These are phyloP conservation scores for Crocidura indochinensis DNA, from an alignment of 2,797 vertebrate species.

Conservation along the genomic window DNA sequence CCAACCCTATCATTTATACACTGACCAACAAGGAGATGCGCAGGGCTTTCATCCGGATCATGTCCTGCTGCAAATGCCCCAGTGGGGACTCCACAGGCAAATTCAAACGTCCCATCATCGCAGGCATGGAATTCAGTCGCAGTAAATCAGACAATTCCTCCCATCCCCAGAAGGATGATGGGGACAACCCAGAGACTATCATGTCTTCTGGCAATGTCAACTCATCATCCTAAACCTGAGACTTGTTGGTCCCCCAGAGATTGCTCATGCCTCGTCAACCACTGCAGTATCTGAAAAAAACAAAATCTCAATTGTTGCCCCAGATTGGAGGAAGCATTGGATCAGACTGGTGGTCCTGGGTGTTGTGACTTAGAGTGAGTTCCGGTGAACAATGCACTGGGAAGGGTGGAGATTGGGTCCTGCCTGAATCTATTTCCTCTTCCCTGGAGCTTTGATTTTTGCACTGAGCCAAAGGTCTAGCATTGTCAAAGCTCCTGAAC, in stretches of 20 bases:
- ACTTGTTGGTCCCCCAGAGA: slow-evolving; percentile 32
- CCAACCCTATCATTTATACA: slow-evolving; percentile 98
- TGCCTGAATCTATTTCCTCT: slow-evolving; percentile 83
- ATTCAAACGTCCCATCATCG: slow-evolving; percentile 94
- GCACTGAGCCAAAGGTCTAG: slow-evolving; percentile 89
- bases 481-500: slow-evolving; percentile 84
- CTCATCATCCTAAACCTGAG: slow-evolving; percentile 91
- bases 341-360: neutral
- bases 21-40: slow-evolving; percentile 99
- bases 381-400: slow-evolving; percentile 87
- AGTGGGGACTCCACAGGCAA: slow-evolving; percentile 90
- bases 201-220: slow-evolving; percentile 95
- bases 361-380: slow-evolving; percentile 81
- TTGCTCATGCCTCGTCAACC: neutral
- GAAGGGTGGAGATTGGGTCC: slow-evolving; percentile 87
- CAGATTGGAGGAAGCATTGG: slow-evolving; percentile 21
- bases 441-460: slow-evolving; percentile 89
- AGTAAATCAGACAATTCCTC: slow-evolving; percentile 99
- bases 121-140: slow-evolving; percentile 96
- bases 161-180: slow-evolving; percentile 97
- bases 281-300: slow-evolving; percentile 27
- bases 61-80: slow-evolving; percentile 93
- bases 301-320: neutral
- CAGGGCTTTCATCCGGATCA: slow-evolving; percentile 95
- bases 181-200: slow-evolving; percentile 94